Conservation (phyloP, 2,888 invertebrate species). For the Erebia ligea region DNA sequence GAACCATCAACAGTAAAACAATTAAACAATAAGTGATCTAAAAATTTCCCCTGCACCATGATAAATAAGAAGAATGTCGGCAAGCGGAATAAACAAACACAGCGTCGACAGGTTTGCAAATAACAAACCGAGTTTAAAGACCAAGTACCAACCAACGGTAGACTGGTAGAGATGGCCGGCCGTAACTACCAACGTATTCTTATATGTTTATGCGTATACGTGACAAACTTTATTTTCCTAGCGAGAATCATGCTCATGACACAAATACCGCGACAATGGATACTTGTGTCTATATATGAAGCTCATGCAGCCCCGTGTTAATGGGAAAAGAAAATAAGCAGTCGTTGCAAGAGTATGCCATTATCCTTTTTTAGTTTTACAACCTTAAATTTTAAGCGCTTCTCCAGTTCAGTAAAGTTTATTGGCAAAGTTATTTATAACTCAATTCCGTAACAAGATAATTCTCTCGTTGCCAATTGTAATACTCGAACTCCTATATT, state of each 20-base stretch:
- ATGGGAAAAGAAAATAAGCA: slow-evolving; percentile 69
- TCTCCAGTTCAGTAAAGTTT: slow-evolving; percentile 40
- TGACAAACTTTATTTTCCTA: slow-evolving; percentile 51
- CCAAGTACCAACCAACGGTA: slow-evolving; percentile 41
- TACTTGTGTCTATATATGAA: slow-evolving; percentile 57
- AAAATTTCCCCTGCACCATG: slow-evolving; percentile 30
- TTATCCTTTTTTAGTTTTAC: slow-evolving; percentile 58
- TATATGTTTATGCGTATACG: slow-evolving; percentile 58
- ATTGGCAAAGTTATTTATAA: slow-evolving; percentile 47
- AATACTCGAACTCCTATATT: slow-evolving; percentile 12
- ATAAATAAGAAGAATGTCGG: slow-evolving; percentile 23
- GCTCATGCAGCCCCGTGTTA: slow-evolving; percentile 63
- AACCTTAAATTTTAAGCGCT: slow-evolving; percentile 51
- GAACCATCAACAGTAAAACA: slow-evolving; percentile 3
- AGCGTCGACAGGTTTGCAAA: slow-evolving; percentile 37
- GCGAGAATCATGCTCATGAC: slow-evolving; percentile 53
- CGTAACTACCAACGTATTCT: slow-evolving; percentile 52
- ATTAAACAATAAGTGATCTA: slow-evolving; percentile 20
- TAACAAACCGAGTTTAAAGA: slow-evolving; percentile 43
- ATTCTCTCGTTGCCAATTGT: slow-evolving; percentile 12
- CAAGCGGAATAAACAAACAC: slow-evolving; percentile 19
- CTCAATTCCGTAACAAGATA: slow-evolving; percentile 39
- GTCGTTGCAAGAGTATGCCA: slow-evolving; percentile 56
- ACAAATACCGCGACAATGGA: slow-evolving; percentile 63
- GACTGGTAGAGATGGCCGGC: slow-evolving; percentile 42